phyloP scores from a whole-genome alignment of 2,113 vertebrate genomes.

The Melanocharis versteri region DNA sequence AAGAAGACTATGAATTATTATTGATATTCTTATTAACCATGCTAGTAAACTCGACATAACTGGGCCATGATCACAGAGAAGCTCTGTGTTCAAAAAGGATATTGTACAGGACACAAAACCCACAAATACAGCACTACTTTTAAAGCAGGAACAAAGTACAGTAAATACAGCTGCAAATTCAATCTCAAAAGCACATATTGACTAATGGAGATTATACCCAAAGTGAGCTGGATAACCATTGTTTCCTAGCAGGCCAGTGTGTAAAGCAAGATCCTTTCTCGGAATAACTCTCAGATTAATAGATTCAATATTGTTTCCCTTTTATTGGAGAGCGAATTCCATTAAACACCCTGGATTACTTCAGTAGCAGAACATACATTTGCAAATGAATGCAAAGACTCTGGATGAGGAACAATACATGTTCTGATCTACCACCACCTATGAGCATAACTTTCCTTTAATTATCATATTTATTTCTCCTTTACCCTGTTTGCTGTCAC shows the following conservation, averaged over 20 bases:
- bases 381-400: not conserved
- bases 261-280: not conserved
- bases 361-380: not conserved
- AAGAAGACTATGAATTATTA: slow-evolving; percentile 58
- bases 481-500: not conserved
- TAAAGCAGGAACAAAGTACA: not conserved
- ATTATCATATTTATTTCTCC: not conserved
- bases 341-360: not conserved
- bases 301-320: not conserved
- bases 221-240: not conserved
- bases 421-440: not conserved
- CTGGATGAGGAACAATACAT: not conserved
- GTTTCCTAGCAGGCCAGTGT: not conserved
- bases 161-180: not conserved
- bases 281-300: not conserved
- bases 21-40: slow-evolving; percentile 68
- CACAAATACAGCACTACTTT: not conserved
- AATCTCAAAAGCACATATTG: not conserved
- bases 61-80: not conserved
- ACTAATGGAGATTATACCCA: not conserved
- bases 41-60: slow-evolving; percentile 47
- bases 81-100: not conserved
- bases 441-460: not conserved
- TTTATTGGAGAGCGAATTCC: not conserved
- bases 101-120: not conserved